Evolutionary conservation across 2,888 invertebrate genomes (phyloP).

Genomic region (Dorcus hopei): DNA sequence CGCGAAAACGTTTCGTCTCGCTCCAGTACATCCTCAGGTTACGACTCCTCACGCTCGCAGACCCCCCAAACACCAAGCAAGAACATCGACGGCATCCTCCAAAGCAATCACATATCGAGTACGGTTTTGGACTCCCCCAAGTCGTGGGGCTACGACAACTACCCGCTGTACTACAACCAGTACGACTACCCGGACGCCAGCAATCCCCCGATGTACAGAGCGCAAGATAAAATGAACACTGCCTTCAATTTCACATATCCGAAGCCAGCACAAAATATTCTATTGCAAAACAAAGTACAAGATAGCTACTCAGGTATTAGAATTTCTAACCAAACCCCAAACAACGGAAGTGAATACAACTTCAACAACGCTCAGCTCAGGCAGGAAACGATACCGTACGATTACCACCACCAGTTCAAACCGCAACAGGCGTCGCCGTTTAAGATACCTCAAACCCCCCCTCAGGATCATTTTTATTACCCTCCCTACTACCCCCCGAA

Average conservation of each 20-base stretch:
- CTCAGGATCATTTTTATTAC: too few species aligned
- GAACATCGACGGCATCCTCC: conserved; percentile 74
- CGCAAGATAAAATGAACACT: conserved; percentile 23
- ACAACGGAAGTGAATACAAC: background rate
- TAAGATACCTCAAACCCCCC: background rate
- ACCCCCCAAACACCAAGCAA: conserved; percentile 21
- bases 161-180: background rate
- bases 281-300: conserved; percentile 30
- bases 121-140: conserved; percentile 64
- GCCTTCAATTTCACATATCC: conserved; percentile 36
- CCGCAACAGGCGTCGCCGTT: background rate
- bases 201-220: conserved; percentile 6
- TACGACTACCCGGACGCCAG: conserved; percentile 6
- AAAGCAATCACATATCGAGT: conserved; percentile 82
- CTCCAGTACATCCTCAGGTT: conserved; percentile 31
- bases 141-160: conserved; percentile 1
- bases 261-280: conserved; percentile 20
- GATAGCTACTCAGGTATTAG: conserved; percentile 32
- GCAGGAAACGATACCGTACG: background rate
- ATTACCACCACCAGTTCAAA: background rate
- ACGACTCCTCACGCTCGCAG: conserved; percentile 31
- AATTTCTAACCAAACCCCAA: conserved; percentile 22
- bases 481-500: too few species aligned
- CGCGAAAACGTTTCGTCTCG: conserved; percentile 21
- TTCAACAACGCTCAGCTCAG: too few species aligned